A percentile compares a stretch with the other conserved stretches of the same genome.
Evolutionary conservation across 1,140 invertebrate species (phyloP).

Genomic region (Drosophila athabasca): DNA sequence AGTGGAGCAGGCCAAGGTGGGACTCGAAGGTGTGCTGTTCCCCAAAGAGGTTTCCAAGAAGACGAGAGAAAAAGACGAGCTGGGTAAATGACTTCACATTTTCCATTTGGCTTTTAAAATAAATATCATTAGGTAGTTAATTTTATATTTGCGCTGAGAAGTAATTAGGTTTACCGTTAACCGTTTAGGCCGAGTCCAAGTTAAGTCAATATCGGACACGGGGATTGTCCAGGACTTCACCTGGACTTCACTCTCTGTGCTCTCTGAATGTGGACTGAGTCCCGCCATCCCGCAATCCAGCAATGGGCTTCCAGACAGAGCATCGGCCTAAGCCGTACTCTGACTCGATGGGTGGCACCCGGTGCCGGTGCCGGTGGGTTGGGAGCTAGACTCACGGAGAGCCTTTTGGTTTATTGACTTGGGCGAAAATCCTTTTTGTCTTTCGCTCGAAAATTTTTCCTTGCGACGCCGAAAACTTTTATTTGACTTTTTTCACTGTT

Average conservation of each 20-base stretch:
- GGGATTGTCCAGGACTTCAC: not conserved
- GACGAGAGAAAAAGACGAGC: not conserved
- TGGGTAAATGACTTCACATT: slow-evolving; percentile 31
- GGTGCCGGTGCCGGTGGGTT: too few relatives aligned
- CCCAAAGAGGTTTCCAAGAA: too few relatives aligned
- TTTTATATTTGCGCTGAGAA: slow-evolving; percentile 42
- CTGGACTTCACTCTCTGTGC: too few relatives aligned
- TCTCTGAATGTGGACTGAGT: too few relatives aligned
- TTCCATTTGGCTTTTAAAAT: slow-evolving; percentile 26
- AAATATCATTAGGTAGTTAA: slow-evolving; percentile 51
- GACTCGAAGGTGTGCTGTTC: slow-evolving; percentile 7
- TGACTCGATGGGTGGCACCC: too few relatives aligned
- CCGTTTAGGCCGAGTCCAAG: not conserved
- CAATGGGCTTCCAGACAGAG: too few relatives aligned
- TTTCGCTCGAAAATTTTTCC: slow-evolving; percentile 42
- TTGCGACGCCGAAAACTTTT: slow-evolving; percentile 45
- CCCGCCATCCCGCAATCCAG: too few relatives aligned
- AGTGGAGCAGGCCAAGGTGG: not conserved
- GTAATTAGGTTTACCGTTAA: slow-evolving; percentile 31
- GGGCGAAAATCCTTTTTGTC: slow-evolving; percentile 46
- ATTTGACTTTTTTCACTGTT: slow-evolving; percentile 54
- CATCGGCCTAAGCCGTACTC: too few relatives aligned
- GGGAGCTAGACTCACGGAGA: too few relatives aligned
- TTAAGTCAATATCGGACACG: slow-evolving; percentile 15
- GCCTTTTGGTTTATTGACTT: slow-evolving; percentile 60